Base-by-base conservation (phyloP, 64 coral and sea anemone genomes). In the Astreopora myriophthalma region DNA sequence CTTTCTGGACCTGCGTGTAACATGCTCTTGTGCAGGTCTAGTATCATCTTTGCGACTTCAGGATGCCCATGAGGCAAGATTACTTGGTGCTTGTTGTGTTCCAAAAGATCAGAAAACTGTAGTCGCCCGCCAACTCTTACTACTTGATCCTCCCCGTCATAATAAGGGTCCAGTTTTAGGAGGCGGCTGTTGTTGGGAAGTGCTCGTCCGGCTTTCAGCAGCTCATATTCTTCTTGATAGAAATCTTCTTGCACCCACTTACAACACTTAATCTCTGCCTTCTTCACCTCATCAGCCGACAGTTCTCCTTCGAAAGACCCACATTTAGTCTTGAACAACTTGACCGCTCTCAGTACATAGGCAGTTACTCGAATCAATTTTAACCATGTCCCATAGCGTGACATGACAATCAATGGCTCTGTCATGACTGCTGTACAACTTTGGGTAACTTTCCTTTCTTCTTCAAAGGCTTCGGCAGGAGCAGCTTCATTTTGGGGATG, bases 21-120 rank as follows among this genome's bases (percentile, higher is more conserved):
- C 63, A 89, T 38, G 8, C 6, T 2, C 30, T 68, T 79, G 74
- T 89, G 74, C 3, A 57, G 16, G 26, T 79, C 73, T 79, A 46
- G 22, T 89, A 89, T 65, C 23, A 16, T n/a, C n/a, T n/a, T n/a
- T n/a, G n/a, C n/a, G n/a, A 85, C 80, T 23, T 85, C 69, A 1
- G 79, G 13, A 35, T 92, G 89, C 38, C 80, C 71, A 42, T 74
- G 44, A 5, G 89, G 89, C 44, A 92, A 38, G n/a, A 92, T 58
- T 34, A 84, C 38, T 85, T 60, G 89, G 38, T 92, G 79, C 8
- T 92, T 92, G 8, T 0, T 71, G 1, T 49, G 36, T 92, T 84
- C 80, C 38, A 34, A 20, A 32, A 85, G 32, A 7, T 85, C 64
- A 24, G 64, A 19, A 29, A 68, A 68, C 63, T 67, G 63, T 27